Evolutionary conservation across 2,888 invertebrate genomes (phyloP).

Genomic region (Branchellion lobata): DNA sequence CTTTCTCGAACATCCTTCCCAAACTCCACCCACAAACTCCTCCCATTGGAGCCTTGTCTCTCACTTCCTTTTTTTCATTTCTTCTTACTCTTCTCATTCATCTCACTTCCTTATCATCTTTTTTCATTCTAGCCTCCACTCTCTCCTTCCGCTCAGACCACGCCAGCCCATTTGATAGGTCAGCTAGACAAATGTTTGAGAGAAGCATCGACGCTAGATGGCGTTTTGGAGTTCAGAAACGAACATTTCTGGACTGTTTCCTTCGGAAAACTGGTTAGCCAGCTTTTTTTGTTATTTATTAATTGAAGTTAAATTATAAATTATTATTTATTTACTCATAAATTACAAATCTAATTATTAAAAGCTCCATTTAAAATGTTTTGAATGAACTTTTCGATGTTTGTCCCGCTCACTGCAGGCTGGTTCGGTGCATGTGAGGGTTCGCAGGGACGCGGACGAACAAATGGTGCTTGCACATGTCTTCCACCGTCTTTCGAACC

Average conservation of each 20-base stretch:
- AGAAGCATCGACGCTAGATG: slow-evolving; percentile 69
- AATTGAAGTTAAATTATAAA: too few relatives aligned
- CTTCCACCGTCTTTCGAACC: slow-evolving; percentile 66
- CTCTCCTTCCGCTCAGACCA: slow-evolving; percentile 63
- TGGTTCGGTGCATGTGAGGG: slow-evolving; percentile 67
- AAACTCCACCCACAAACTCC: background rate
- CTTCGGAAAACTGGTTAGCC: slow-evolving; percentile 66
- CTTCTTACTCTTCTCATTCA: background rate
- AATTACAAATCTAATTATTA: too few relatives aligned
- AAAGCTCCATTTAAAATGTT: too few relatives aligned
- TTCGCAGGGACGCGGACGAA: slow-evolving; percentile 69
- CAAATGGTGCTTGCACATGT: slow-evolving; percentile 68
- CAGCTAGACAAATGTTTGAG: slow-evolving; percentile 68
- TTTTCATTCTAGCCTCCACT: background rate
- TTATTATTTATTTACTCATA: too few relatives aligned
- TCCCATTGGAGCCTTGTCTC: background rate
- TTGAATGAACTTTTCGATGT: too few relatives aligned
- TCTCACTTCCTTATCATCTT: background rate
- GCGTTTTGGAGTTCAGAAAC: slow-evolving; percentile 69
- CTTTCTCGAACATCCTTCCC: background rate
- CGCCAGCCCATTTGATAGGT: slow-evolving; percentile 68
- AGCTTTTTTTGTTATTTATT: too few relatives aligned
- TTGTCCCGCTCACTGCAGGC: slow-evolving; percentile 63
- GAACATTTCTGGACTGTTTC: slow-evolving; percentile 71
- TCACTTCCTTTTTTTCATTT: background rate